A percentile compares a stretch with the other conserved stretches of the same genome.
Evolutionary conservation across 2,797 vertebrate genomes (phyloP).

Genomic region (Glyptemys insculpta): DNA sequence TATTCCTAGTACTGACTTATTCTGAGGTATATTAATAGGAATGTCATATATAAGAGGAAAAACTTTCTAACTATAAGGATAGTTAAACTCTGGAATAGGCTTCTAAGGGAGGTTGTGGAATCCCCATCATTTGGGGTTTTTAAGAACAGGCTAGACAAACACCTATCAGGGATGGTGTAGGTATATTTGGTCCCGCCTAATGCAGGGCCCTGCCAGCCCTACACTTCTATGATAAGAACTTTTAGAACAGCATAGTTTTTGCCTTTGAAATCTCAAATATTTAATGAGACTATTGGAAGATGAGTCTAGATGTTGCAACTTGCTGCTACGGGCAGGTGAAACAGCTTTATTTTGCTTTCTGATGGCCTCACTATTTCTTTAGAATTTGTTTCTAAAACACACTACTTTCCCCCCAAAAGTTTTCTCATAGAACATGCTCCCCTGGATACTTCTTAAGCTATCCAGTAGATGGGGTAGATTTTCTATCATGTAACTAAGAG

Average conservation of each 20-base stretch:
- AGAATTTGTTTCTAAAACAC: constrained; percentile 49
- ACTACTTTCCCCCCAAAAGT: not conserved
- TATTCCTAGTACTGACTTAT: constrained; percentile 23
- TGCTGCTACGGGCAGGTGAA: constrained; percentile 44
- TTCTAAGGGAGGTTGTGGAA: not conserved
- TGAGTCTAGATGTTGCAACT: not conserved
- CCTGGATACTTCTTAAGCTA: not conserved
- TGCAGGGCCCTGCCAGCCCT: not conserved
- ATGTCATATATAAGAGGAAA: not conserved
- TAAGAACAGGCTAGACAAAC: not conserved
- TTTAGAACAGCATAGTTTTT: constrained; percentile 20
- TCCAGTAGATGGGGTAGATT: constrained; percentile 1
- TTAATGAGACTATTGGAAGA: constrained; percentile 49
- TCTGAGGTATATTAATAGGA: not conserved
- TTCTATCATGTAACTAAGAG: constrained; percentile 17
- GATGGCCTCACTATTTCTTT: not conserved
- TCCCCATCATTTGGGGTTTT: not conserved
- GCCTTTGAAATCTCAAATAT: constrained; percentile 55
- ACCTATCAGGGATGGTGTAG: not conserved
- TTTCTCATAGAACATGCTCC: not conserved
- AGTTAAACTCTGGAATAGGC: not conserved
- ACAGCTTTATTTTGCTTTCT: not conserved
- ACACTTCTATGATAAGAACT: not conserved
- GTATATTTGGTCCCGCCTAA: not conserved
- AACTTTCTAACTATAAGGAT: not conserved